Base-by-base conservation (phyloP, 2,888 invertebrate genomes). In the Platycheirus rosarum region DNA sequence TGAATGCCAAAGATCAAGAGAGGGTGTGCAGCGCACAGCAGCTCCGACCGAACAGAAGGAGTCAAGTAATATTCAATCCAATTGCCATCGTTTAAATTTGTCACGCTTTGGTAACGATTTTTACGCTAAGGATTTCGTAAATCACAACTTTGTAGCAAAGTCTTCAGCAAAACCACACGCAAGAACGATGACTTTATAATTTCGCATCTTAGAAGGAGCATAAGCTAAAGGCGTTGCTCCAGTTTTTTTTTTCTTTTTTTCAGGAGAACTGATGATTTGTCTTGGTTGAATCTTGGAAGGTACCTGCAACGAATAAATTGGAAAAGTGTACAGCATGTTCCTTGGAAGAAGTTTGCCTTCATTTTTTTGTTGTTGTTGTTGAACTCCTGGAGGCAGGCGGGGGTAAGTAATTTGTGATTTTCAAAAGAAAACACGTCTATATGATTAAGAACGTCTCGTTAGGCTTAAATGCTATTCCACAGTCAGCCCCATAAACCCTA, bases 21-120 rank as follows among this genome's bases (percentile, higher is more conserved):
- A 44, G 60, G 60, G 29, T 29, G 60, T 53, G 18, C n/a, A 44
- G 29, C 2, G 48, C 3, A 40, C 4, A 29, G 11, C 51, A 29
- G 29, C 14, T n/a, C n/a, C n/a, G n/a, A n/a, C n/a, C n/a, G 26
- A n/a, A 26, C 2, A n/a, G n/a, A 44, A 11, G 20, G 11, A 40
- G n/a, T 5, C 32, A 44, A 69, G 32, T 35, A 60, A 69, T 18
- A 57, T 37, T 32, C 69, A 69, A 68, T 71, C 66, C 70, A 82
- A 82, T 82, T 82, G 80, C 76, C 80, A 82, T 76, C 76, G 49
- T 82, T 82, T 82, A 82, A 76, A 82, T 70, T 82, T 76, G 76
- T 82, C 80, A 82, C 80, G 80, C 76, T 80, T 70, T 74, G 48
- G 68, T 79, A 63, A 63, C 48, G 69, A 44, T 75, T 70, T 70